Evolutionary conservation across 2,113 vertebrate species (phyloP).

Genomic region (Turnix velox): DNA sequence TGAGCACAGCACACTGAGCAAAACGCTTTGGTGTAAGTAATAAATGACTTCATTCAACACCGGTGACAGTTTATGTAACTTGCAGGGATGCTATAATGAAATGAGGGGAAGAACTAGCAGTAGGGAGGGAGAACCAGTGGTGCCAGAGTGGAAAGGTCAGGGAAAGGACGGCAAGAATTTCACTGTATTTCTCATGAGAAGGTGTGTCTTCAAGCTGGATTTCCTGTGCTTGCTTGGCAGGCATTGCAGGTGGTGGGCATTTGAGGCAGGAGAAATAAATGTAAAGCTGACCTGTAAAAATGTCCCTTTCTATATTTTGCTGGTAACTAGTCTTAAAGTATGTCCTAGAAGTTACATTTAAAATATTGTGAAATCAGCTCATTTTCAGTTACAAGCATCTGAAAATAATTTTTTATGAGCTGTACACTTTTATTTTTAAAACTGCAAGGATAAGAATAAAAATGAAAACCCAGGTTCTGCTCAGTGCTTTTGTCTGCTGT

Average conservation of each 20-base stretch:
- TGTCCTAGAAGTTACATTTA: neutral
- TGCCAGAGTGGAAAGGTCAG: conserved; percentile 28
- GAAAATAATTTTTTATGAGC: neutral
- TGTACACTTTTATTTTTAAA: neutral
- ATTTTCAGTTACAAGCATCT: neutral
- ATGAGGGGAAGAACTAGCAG: neutral
- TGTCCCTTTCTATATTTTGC: neutral
- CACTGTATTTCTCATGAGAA: neutral
- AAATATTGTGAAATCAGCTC: neutral
- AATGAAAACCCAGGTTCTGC: neutral
- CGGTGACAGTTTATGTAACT: conserved; percentile 55
- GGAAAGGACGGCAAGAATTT: neutral
- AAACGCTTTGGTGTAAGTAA: conserved; percentile 69
- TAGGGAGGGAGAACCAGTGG: neutral
- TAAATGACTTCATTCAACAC: conserved; percentile 71
- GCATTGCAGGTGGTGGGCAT: neutral
- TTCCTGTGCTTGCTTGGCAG: neutral
- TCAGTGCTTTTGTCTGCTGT: neutral
- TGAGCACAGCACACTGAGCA: conserved; percentile 67
- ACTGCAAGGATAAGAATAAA: neutral
- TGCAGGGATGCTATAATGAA: neutral
- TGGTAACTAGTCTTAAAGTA: neutral
- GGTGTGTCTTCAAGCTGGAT: neutral
- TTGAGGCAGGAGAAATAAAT: neutral
- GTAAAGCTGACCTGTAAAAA: neutral